Base-by-base conservation (phyloP, 2,113 vertebrate species). In the Anarhynchus alexandrinus region DNA sequence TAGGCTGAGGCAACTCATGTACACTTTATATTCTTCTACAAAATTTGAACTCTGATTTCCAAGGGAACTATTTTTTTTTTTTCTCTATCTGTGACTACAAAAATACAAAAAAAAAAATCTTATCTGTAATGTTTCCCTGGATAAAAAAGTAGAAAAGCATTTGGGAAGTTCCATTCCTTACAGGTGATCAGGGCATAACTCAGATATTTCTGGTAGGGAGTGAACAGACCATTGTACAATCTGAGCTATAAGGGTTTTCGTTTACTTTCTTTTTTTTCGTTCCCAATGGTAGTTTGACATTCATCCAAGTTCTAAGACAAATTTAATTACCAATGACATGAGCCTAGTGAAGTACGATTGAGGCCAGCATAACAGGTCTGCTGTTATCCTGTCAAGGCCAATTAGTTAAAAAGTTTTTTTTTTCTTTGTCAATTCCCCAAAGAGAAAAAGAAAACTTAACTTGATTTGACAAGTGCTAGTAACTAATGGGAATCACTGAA, bases 381-480 rank as follows among this genome's bases (percentile, higher is more conserved):
- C 47, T 93, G 12, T 95, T 94, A 73, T 10, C 43, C 42, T 96
- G 76, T 91, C 82, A 95, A 95, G 59, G 57, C 17, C 72, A 91
- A 93, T 90, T 94, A 93, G 45, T 47, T 57, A 82, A 92, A 93
- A 85, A 38, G 5, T 12, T 0, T 58, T 72, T 42, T 74, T 38
- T 9, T 4, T 16, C 30, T 67, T 15, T 84, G 51, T 74, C 79
- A 94, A 64, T 82, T 90, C 61, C 64, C 80, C 84, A 47, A 93
- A 90, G 38, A 96, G 42, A 81, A 91, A 96, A 92, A 94, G 17
- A 96, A 90, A 87, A 91, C 47, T 70, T 86, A 82, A 88, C 57
- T 85, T 83, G 36, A 74, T 58, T 72, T 85, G 51, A 78, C 70
- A 90, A 86, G 36, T 92, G 27, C 32, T 51, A 77, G 54, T 51